These are phyloP conservation scores for Drosophila robusta DNA, from an alignment of 2,888 invertebrate species.

Conservation along the genomic window DNA sequence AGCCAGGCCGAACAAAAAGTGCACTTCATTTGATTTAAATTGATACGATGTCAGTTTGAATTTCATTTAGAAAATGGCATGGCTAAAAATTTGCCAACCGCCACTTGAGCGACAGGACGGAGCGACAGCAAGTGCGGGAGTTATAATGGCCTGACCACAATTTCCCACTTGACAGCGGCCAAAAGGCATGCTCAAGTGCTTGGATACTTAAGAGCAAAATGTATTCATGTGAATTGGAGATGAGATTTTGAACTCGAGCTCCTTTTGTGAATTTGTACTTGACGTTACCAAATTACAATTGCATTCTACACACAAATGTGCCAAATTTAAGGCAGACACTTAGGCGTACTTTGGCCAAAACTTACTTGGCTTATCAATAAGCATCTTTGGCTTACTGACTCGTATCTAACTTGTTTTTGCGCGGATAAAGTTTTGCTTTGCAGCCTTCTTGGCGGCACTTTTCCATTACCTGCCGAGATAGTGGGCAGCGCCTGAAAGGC, in stretches of 20 bases:
- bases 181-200: slow-evolving; percentile 80
- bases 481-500: slow-evolving; percentile 42
- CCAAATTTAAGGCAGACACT: slow-evolving; percentile 38
- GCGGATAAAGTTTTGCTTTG: slow-evolving; percentile 29
- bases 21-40: slow-evolving; percentile 82
- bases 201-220: slow-evolving; percentile 65
- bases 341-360: slow-evolving; percentile 22
- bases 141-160: slow-evolving; percentile 80
- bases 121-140: slow-evolving; percentile 28
- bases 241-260: slow-evolving; percentile 43
- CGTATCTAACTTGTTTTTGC: slow-evolving; percentile 30
- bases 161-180: slow-evolving; percentile 73
- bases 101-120: slow-evolving; percentile 45
- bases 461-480: slow-evolving; percentile 7
- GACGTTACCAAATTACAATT: slow-evolving; percentile 63
- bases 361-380: slow-evolving; percentile 47
- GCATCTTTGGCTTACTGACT: slow-evolving; percentile 25
- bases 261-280: slow-evolving; percentile 33
- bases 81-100: slow-evolving; percentile 47
- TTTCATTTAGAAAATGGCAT: slow-evolving; percentile 74
- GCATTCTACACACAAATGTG: slow-evolving; percentile 29
- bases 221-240: slow-evolving; percentile 69
- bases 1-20: slow-evolving; percentile 55
- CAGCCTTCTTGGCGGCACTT: slow-evolving; percentile 49
- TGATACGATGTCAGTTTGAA: slow-evolving; percentile 74